A percentile compares a stretch with the other conserved stretches of the same genome.
Conservation (phyloP, 2,888 invertebrate species). For the Neocrepidodera transversa region DNA sequence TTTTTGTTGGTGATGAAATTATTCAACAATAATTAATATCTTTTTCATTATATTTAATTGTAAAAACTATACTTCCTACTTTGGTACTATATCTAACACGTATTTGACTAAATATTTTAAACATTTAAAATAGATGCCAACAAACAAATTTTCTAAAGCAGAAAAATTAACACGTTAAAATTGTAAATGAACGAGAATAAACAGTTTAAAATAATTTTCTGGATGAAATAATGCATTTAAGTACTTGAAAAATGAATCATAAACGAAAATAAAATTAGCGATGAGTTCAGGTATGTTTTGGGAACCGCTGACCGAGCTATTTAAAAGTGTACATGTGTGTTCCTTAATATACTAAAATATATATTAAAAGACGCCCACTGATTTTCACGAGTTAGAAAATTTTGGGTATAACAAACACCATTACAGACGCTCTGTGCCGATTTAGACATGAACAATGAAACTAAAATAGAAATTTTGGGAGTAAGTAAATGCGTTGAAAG, state of each 20-base stretch:
- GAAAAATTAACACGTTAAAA: not conserved
- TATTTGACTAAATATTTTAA: too few relatives aligned
- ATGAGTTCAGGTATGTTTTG: conserved; percentile 27
- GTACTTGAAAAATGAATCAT: conserved; percentile 11
- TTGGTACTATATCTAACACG: too few relatives aligned
- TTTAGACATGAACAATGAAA: conserved; percentile 18
- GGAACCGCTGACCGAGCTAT: conserved; percentile 41
- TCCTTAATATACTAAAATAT: conserved; percentile 46
- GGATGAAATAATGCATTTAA: not conserved
- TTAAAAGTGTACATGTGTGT: conserved; percentile 48
- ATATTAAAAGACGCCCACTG: conserved; percentile 35
- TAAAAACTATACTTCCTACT: too few relatives aligned
- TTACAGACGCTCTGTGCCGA: not conserved
- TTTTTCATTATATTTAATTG: too few relatives aligned
- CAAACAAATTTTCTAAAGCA: not conserved
- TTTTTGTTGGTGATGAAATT: too few relatives aligned
- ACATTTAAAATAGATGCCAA: not conserved
- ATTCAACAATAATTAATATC: too few relatives aligned
- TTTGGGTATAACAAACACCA: conserved; percentile 20
- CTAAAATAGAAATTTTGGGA: conserved; percentile 13
- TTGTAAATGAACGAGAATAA: not conserved
- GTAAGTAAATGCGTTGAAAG: not conserved
- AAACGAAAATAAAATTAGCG: conserved; percentile 13
- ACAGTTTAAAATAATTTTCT: not conserved
- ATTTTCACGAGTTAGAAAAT: conserved; percentile 26